Conservation (phyloP, 2,113 vertebrate species). For the Mus musculus region DNA sequence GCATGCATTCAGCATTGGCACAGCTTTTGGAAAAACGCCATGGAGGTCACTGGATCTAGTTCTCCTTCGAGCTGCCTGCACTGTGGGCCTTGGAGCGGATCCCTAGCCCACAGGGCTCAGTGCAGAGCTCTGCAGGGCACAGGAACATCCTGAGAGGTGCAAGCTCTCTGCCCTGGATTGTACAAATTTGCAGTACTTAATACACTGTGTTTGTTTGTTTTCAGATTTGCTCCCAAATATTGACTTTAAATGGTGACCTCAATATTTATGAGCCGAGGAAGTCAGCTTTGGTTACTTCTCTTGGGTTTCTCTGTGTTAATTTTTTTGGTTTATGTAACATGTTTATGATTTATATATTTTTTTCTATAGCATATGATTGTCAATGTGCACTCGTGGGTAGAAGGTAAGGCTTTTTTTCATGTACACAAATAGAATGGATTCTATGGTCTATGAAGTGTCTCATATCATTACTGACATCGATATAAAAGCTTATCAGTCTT, state of each 20-base stretch:
- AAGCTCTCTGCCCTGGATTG: too few species aligned
- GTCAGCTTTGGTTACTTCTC: background rate
- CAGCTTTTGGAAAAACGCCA: conserved; percentile 16
- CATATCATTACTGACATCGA: background rate
- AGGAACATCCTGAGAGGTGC: background rate
- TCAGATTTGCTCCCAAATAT: background rate
- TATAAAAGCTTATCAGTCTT: background rate
- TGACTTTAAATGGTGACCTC: background rate
- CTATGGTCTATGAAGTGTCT: background rate
- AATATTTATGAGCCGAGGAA: background rate
- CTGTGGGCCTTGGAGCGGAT: background rate
- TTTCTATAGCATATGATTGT: background rate
- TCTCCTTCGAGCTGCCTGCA: fast-evolving
- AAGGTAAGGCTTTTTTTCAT: background rate
- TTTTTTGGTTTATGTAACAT: background rate
- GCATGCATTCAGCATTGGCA: background rate
- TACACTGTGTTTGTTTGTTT: background rate
- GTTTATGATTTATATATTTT: conserved; percentile 28
- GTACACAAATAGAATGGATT: background rate
- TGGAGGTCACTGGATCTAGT: background rate
- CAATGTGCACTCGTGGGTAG: background rate
- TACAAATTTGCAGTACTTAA: background rate
- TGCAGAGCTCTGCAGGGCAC: background rate
- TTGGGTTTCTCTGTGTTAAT: background rate
- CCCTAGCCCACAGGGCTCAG: fast-evolving